Evolutionary conservation across 1,140 invertebrate species (phyloP), one percentile per base, ranked within the genome.

Genomic region (Nymphalis io): DNA sequence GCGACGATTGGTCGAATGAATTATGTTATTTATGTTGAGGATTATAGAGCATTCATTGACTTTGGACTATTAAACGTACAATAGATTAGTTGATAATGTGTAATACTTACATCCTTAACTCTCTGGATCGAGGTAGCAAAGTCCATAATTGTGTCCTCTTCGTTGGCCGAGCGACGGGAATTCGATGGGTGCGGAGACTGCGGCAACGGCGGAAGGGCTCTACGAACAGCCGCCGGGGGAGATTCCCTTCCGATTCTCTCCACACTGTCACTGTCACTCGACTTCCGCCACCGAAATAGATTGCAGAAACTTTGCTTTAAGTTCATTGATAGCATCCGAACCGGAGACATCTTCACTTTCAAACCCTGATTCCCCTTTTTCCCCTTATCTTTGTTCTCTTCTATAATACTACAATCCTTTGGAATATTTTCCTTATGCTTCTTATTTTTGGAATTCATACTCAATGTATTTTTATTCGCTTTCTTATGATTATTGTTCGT

Each of bases 61-160:
- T n/a, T n/a, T n/a, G n/a, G n/a, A n/a, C n/a, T n/a, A n/a, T n/a
- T n/a, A n/a, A n/a, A n/a, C n/a, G n/a, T n/a, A n/a, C n/a, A n/a
- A 44, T 5, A 33, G 2, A 8, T 33, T 8, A 33, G 1, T 33
- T 33, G 1, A 48, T 48, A 48, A 48, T 16, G n/a, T 1, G 8
- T 5, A 65, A 48, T 67, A 95, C 96, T 94, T 92, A 98, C 96
- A 93, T 98, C 96, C 94, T 98, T 98, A 18, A 98, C 97, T 94
- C 96, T 97, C 85, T 98, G 96, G 80, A 98, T 98, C 74, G 96
- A 98, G 3, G 96, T 96, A 16, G 97, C 96, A 93, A 98, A 98
- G 88, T 98, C 97, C 88, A 96, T 94, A 2, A 91, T 87, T 1
- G 88, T 93, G 1, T 93, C 93, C 2, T 93, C 93, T 0, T 93